Conservation (phyloP, 2,888 invertebrate species). For the Chrysolina oricalcia region DNA sequence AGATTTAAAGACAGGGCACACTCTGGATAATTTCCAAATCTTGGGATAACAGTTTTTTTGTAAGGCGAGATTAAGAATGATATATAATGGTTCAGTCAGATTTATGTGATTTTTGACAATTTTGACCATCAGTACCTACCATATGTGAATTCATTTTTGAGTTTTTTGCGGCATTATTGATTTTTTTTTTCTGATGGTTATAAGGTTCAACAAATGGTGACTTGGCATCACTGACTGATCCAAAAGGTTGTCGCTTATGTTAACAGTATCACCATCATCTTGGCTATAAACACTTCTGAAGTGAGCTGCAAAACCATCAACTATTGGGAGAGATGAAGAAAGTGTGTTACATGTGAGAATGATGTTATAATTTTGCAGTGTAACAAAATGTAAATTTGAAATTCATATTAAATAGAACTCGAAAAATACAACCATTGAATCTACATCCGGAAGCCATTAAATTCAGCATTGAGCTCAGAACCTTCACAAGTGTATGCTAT, state of each 20-base stretch:
- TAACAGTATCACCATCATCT: background rate
- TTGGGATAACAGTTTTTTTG: background rate
- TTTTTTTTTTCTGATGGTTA: background rate
- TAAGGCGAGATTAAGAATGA: no score
- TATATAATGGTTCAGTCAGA: background rate
- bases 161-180: background rate
- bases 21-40: constrained; percentile 2
- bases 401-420: no score
- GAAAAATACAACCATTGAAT: no score
- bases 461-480: no score
- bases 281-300: no score
- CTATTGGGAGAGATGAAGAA: background rate
- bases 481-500: no score
- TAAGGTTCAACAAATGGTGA: background rate
- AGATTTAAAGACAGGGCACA: constrained; percentile 11
- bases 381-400: no score
- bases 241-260: background rate
- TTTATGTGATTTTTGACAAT: background rate
- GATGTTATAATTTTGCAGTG: no score
- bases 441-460: no score
- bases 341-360: no score
- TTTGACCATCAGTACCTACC: background rate
- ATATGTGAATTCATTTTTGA: constrained; percentile 1
- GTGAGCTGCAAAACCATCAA: no score
- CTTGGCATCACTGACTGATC: background rate